These are phyloP conservation scores for Xanthorhoe spadicearia DNA, from an alignment of 2,888 invertebrate species.

Conservation along the genomic window DNA sequence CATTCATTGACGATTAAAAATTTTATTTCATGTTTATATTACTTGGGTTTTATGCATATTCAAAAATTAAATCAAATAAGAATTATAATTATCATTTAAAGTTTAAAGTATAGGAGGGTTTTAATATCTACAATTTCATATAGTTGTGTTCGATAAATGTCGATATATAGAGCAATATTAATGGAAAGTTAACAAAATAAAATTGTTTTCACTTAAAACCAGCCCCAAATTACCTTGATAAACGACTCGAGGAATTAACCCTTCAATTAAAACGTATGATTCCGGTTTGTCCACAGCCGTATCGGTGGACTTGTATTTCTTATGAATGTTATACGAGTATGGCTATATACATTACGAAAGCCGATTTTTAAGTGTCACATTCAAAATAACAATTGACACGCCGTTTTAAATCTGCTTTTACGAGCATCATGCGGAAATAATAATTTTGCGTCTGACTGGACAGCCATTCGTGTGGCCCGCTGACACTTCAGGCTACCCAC, in stretches of 20 bases:
- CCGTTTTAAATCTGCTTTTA: conserved; percentile 46
- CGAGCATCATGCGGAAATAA: conserved; percentile 28
- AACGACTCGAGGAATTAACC: conserved; percentile 65
- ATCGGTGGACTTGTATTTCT: conserved; percentile 51
- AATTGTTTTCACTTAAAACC: conserved; percentile 75
- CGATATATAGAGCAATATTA: conserved; percentile 74
- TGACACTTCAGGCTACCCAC: neutral
- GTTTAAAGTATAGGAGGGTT: neutral
- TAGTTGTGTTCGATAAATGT: conserved; percentile 55
- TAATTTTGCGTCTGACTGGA: conserved; percentile 14
- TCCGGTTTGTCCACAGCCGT: conserved; percentile 64
- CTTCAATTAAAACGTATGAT: conserved; percentile 73
- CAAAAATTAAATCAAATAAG: no score
- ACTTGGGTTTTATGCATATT: no score
- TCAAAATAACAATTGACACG: conserved; percentile 56
- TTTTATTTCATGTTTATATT: no score
- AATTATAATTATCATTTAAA: no score
- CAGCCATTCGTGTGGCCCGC: conserved; percentile 9
- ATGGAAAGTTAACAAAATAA: conserved; percentile 71
- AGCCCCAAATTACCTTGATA: conserved; percentile 72
- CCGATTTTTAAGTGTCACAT: conserved; percentile 56
- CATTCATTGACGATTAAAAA: no score
- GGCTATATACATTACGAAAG: conserved; percentile 67
- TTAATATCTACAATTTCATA: conserved; percentile 19
- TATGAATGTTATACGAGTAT: conserved; percentile 57